Evolutionary conservation across 2,888 invertebrate genomes (phyloP).

Genomic region (Phanerotoma sp.): DNA sequence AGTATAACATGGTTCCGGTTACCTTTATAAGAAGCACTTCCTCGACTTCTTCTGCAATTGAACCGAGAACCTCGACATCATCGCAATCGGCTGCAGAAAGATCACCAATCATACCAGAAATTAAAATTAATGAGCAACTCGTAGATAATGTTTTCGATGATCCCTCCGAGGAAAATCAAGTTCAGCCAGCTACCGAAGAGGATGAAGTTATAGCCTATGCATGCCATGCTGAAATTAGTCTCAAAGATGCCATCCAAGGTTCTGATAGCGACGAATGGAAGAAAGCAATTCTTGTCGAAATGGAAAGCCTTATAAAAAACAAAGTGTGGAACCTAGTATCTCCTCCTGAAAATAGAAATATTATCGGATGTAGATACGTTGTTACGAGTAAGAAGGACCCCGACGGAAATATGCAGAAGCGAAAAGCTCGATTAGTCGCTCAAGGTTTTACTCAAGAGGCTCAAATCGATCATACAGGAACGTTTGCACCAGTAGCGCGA

Average conservation of each 20-base stretch:
- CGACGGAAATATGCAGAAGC: slow-evolving; percentile 27
- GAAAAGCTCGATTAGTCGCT: slow-evolving; percentile 34
- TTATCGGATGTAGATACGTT: slow-evolving; percentile 26
- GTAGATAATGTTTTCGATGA: slow-evolving; percentile 9
- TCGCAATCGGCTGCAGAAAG: too few species aligned
- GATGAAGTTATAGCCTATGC: slow-evolving; percentile 15
- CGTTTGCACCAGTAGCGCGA: slow-evolving; percentile 32
- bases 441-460: slow-evolving; percentile 31
- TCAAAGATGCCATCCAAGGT: slow-evolving; percentile 22
- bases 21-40: background rate
- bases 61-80: background rate
- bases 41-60: background rate
- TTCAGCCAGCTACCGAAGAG: background rate
- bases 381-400: slow-evolving; percentile 28
- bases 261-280: slow-evolving; percentile 27
- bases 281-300: slow-evolving; percentile 30
- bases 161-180: background rate
- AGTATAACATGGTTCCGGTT: slow-evolving; percentile 13
- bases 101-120: too few species aligned
- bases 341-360: slow-evolving; percentile 19
- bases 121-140: background rate
- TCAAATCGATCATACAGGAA: slow-evolving; percentile 32
- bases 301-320: slow-evolving; percentile 31
- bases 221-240: slow-evolving; percentile 14
- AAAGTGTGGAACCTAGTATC: slow-evolving; percentile 34